Evolutionary conservation across 92 coral and sea anemone genomes (phyloP), one percentile per base, ranked within the genome.

Genomic region (Epizoanthus ramosus): DNA sequence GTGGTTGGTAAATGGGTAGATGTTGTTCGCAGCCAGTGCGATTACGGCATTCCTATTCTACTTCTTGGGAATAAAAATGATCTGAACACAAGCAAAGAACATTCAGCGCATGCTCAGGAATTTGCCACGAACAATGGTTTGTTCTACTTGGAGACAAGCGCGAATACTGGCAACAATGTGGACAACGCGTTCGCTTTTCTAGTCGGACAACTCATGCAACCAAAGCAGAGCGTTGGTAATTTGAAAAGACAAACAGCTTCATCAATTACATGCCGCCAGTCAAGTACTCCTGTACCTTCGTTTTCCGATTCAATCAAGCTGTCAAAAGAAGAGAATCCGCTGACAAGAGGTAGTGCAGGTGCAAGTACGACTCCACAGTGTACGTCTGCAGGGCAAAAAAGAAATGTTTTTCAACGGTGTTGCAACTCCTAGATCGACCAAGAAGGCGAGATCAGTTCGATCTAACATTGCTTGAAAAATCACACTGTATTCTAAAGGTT

Each of bases 81-180:
- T 73, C 33, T 66, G 71, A n/a, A 33, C 37, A 66, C 71, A 66
- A 66, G 41, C 28, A 66, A 31, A 2, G 71, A 24, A 13, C 12
- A 5, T 2, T 35, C 71, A 66, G 45, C 12, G 47, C 19, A 6
- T 66, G 71, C 71, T 17, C 47, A 66, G 71, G 39, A 24, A 37
- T 66, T 66, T 41, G 71, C 71, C 71, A 23, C 71, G 16, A 31
- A 16, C 9, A 66, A 66, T 41, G 81, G 39, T 17, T 71, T 84
- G 31, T 87, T 92, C 57, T 92, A 92, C 88, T 84, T 92, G 58
- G 95, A 92, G 24, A 87, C 91, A 8, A 92, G 93, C 73, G 95
- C 95, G 57, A 85, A 73, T 28, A 91, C 91, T 4, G 83, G 84
- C 37, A 71, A 58, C 12, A 92, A 92, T 70, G 85, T 92, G 52